phyloP scores from a whole-genome alignment of 2,113 vertebrate genomes.

The Lasiurus cinereus region DNA sequence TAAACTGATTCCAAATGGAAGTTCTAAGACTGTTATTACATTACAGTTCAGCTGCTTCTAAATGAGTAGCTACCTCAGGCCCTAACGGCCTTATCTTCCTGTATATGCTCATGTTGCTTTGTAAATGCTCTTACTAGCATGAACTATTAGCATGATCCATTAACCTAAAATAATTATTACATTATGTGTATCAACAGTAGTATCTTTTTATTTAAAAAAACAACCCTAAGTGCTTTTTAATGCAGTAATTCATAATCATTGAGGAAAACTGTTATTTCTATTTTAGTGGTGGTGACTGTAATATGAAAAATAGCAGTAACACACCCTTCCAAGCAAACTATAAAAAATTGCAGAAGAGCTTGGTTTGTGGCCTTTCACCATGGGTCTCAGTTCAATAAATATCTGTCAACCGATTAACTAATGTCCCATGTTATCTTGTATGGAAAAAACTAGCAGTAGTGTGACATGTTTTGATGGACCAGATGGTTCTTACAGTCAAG shows the following conservation, averaged over 20 bases:
- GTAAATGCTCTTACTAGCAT: conserved; percentile 31
- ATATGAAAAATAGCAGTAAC: conserved; percentile 25
- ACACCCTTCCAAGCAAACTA: not conserved
- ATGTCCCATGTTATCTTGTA: not conserved
- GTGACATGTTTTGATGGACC: not conserved
- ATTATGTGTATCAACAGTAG: not conserved
- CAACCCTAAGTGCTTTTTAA: conserved; percentile 32
- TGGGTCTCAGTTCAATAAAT: not conserved
- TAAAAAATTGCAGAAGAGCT: not conserved
- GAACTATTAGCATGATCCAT: conserved; percentile 42
- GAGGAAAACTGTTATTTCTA: conserved; percentile 20
- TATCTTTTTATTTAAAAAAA: not conserved
- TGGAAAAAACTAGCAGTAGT: conserved; percentile 27
- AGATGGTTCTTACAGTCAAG: not conserved
- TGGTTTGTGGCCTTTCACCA: not conserved
- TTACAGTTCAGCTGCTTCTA: not conserved
- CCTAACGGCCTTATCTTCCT: not conserved
- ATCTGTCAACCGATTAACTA: conserved; percentile 8
- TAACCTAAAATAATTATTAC: conserved; percentile 59
- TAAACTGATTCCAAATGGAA: not conserved
- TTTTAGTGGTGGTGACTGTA: not conserved
- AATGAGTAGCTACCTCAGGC: not conserved
- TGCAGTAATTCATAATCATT: conserved; percentile 4
- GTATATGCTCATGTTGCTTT: not conserved
- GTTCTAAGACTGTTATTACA: not conserved